These are phyloP conservation scores for Calidris pugnax DNA, from an alignment of 2,113 vertebrate genomes.

Conservation along the genomic window DNA sequence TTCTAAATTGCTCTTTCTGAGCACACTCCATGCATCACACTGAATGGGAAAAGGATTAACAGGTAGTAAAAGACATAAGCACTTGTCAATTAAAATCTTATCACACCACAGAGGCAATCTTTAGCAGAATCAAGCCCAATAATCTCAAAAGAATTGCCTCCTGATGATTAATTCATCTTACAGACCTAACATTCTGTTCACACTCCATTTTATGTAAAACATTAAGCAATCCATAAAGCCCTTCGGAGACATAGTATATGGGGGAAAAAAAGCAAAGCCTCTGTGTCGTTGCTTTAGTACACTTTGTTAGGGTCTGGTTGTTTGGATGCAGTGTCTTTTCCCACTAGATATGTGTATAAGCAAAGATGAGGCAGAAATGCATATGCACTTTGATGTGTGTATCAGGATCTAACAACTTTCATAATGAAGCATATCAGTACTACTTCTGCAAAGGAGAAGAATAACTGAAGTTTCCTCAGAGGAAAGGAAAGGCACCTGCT, in stretches of 20 bases:
- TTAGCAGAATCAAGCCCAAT: background rate
- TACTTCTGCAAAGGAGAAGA: background rate
- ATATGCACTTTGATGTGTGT: background rate
- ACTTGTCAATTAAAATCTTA: background rate
- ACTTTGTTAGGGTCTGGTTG: fast-evolving
- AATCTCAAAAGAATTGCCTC: background rate
- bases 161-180: background rate
- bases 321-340: background rate
- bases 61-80: background rate
- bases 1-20: background rate
- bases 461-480: background rate
- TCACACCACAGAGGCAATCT: background rate
- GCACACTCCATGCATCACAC: background rate
- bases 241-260: background rate
- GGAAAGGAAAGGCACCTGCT: background rate
- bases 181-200: background rate
- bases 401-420: background rate
- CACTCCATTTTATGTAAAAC: background rate
- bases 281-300: background rate
- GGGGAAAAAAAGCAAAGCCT: background rate
- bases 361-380: background rate
- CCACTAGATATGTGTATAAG: background rate
- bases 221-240: background rate
- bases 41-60: background rate
- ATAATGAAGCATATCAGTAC: background rate